phyloP scores from a whole-genome alignment of 2,113 vertebrate genomes.

The Glaucomys volans region DNA sequence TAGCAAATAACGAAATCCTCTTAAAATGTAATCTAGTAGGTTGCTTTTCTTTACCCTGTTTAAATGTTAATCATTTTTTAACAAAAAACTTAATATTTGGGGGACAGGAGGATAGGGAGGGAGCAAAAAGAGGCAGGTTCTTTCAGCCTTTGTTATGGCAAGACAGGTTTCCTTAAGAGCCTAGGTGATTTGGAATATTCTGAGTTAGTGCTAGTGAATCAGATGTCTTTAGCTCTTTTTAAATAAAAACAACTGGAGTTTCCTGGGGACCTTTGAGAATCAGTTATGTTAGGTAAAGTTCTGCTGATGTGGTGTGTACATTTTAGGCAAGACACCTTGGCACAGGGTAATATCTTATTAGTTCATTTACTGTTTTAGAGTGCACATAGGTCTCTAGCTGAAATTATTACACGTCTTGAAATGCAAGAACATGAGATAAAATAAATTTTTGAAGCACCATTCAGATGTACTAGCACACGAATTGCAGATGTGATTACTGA shows the following conservation, averaged over 20 bases:
- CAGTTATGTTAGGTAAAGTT: conserved; percentile 29
- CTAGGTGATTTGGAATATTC: conserved; percentile 24
- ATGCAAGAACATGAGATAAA: neutral
- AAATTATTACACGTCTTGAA: neutral
- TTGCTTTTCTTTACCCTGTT: conserved; percentile 67
- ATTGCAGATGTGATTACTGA: neutral
- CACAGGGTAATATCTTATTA: neutral
- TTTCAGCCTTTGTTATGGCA: neutral
- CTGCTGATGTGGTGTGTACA: conserved; percentile 23
- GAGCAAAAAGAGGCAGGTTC: neutral
- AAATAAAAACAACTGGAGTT: neutral
- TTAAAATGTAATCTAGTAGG: conserved; percentile 77
- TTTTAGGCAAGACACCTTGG: neutral
- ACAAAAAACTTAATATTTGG: conserved; percentile 61
- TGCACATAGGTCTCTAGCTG: neutral
- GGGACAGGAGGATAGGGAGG: neutral
- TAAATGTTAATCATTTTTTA: conserved; percentile 70
- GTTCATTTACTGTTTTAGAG: neutral
- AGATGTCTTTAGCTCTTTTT: neutral
- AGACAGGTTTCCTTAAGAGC: conserved; percentile 68
- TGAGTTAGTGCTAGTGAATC: neutral
- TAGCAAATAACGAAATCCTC: conserved; percentile 81
- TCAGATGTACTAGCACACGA: neutral
- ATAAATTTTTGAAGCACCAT: neutral
- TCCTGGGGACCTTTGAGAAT: conserved; percentile 13